Conservation (phyloP, 2,888 invertebrate species). For the Eristalinus sepulchralis region DNA sequence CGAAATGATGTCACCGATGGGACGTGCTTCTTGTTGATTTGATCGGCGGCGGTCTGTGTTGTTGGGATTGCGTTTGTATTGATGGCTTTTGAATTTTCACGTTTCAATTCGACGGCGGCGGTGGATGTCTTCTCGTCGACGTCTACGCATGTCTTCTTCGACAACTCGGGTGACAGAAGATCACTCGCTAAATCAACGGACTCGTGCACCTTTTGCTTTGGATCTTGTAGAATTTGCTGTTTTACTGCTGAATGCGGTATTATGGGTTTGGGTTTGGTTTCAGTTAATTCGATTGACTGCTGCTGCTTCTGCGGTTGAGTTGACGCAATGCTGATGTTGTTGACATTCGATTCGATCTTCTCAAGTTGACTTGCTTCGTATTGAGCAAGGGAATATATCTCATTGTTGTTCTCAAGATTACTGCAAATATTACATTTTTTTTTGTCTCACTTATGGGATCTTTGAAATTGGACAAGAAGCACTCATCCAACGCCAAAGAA, state of each 20-base stretch:
- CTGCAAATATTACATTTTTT: slow-evolving; percentile 77
- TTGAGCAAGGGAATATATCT: slow-evolving; percentile 81
- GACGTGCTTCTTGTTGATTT: slow-evolving; percentile 34
- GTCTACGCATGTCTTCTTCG: slow-evolving; percentile 67
- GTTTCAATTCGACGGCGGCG: slow-evolving; percentile 50
- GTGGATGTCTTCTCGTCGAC: slow-evolving; percentile 65
- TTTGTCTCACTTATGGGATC: slow-evolving; percentile 28
- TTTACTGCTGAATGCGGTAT: not conserved
- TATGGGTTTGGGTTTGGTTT: slow-evolving; percentile 67
- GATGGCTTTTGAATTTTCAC: slow-evolving; percentile 39
- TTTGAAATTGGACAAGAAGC: slow-evolving; percentile 47
- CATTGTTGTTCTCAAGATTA: slow-evolving; percentile 81
- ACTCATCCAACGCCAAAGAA: slow-evolving; percentile 63
- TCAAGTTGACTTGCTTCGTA: slow-evolving; percentile 79
- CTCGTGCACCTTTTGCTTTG: slow-evolving; percentile 41
- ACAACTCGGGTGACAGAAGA: slow-evolving; percentile 42
- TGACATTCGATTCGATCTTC: slow-evolving; percentile 67
- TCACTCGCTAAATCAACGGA: slow-evolving; percentile 30
- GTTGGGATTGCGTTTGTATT: not conserved
- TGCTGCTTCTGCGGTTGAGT: slow-evolving; percentile 68
- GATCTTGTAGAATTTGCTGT: slow-evolving; percentile 36
- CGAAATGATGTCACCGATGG: slow-evolving; percentile 47
- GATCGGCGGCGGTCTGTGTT: slow-evolving; percentile 10
- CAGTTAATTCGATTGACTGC: slow-evolving; percentile 63
- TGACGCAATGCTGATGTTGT: slow-evolving; percentile 44